A percentile compares a stretch with the other conserved stretches of the same genome.
Conservation (phyloP, 2,888 invertebrate species). For the Nineta flava region DNA sequence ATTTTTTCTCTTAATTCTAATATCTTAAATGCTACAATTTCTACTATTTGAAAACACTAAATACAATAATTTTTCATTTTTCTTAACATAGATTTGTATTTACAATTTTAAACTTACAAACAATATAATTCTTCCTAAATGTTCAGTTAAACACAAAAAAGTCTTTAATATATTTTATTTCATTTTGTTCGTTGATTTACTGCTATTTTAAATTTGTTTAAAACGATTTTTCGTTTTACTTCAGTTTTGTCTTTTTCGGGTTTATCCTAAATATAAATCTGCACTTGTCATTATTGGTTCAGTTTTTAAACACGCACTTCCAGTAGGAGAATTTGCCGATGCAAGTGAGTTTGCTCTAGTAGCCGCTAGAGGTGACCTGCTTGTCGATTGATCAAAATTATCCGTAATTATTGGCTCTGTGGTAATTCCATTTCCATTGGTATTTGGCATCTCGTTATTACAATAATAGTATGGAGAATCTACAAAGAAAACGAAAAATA, state of each 20-base stretch:
- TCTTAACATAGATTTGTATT: constrained; percentile 1
- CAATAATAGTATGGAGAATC: constrained; percentile 51
- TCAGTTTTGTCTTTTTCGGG: neutral
- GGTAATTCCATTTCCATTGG: constrained; percentile 14
- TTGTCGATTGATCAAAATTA: constrained; percentile 33
- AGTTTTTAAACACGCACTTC: constrained; percentile 50
- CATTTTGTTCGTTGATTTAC: neutral
- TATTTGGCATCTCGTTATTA: constrained; percentile 26
- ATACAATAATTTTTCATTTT: neutral
- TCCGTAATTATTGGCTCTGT: constrained; percentile 16
- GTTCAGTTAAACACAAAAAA: neutral
- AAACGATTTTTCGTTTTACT: neutral
- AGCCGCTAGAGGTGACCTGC: constrained; percentile 51
- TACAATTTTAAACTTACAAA: constrained; percentile 1
- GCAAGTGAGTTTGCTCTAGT: constrained; percentile 54
- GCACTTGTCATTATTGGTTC: constrained; percentile 29
- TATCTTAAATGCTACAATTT: neutral
- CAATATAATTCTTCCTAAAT: constrained; percentile 3
- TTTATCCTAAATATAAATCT: constrained; percentile 21
- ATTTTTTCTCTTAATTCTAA: neutral
- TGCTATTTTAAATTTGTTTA: neutral
- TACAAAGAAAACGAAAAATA: constrained; percentile 19
- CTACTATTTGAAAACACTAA: neutral
- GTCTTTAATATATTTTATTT: neutral
- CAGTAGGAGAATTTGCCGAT: constrained; percentile 53